Evolutionary conservation across 2,888 invertebrate genomes (phyloP), one percentile per base, ranked within the genome.

Genomic region (Andrena bucephala): DNA sequence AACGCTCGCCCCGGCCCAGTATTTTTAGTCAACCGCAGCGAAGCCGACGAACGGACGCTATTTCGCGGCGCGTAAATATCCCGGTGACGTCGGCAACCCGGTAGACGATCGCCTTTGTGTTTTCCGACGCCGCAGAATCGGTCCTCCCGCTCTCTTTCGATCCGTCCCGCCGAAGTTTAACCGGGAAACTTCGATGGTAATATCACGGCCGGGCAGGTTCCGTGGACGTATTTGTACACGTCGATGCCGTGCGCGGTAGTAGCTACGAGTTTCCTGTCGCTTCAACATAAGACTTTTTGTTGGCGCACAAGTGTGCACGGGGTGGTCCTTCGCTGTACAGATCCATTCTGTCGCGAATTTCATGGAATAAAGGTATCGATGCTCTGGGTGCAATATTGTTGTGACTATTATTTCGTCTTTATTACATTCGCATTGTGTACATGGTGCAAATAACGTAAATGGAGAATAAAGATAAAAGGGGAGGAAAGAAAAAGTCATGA

Each of bases 11-110:
- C 16, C 10, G 24, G 67, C 16, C 66, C 68, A 24, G 72, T 86
- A 87, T 86, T 87, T 87, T 86, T 83, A 83, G 83, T 59, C 57
- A 54, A 52, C 2, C 69, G 66, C 24, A 59, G 24, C 62, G 59
- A 62, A 81, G 79, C 67, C 83, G 78, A 69, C 73, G 67, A 68
- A 70, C 73, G 75, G 63, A 59, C 72, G 72, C 71, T 60, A 65
- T 73, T 70, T 48, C 76, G 27, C 52, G 69, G 13, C 50, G 87
- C 70, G 76, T 74, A 88, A 87, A 88, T 88, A 83, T 73, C 80
- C 2, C 54, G 72, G 54, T 84, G 81, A 81, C 78, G 87, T 87
- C 83, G 68, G 71, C 13, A 31, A 78, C 33, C 33, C 67, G 67
- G 27, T 74, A 65, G 79, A 86, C 71, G 70, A 60, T 42, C 52